Base-by-base conservation (phyloP, 2,888 invertebrate species). In the Hymenopus coronatus region DNA sequence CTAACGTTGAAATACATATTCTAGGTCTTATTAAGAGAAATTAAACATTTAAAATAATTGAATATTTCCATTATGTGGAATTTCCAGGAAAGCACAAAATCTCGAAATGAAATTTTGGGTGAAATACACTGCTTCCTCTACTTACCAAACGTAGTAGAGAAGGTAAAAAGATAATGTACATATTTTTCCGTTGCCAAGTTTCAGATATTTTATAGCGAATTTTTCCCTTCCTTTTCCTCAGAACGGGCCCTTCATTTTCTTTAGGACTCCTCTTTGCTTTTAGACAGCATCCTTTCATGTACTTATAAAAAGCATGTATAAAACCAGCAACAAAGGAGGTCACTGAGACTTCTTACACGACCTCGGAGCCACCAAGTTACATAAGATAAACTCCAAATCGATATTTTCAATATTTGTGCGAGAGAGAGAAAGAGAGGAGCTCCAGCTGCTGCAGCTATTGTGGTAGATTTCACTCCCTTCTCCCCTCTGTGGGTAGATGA, bases 351-450 rank as follows among this genome's bases (percentile, higher is more conserved):
- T 70, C 54, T 70, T 20, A 70, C 20, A 70, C 25, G 54, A 70
- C 54, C 54, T 70, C 54, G 1, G 25, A 70, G 54, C 54, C 20
- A 70, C 54, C 54, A 70, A 70, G 54, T 25, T 70, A 70, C 85
- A 54, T 28, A 85, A 81, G 81, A 54, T 86, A 70, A 86, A 86
- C 28, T 70, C 81, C 20, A 14, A 86, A 86, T 86, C 86, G 81
- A 86, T 86, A 86, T 81, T 86, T 54, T 28, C 81, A 86, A 86
- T 81, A 86, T 81, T 81, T 86, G 28, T 81, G 86, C 54, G 81
- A 81, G 81, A 30, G 54, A 28, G 85, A 2, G 27, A n/a, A 54
- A n/a, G 54, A 12, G 9, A 46, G 85, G 54, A 25, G 54, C 54
- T 70, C 20, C 54, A 70, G 15, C 54, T 70, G 54, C 54, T 70